Conservation (phyloP, 2,888 invertebrate species). For the Ennomos erosarius region DNA sequence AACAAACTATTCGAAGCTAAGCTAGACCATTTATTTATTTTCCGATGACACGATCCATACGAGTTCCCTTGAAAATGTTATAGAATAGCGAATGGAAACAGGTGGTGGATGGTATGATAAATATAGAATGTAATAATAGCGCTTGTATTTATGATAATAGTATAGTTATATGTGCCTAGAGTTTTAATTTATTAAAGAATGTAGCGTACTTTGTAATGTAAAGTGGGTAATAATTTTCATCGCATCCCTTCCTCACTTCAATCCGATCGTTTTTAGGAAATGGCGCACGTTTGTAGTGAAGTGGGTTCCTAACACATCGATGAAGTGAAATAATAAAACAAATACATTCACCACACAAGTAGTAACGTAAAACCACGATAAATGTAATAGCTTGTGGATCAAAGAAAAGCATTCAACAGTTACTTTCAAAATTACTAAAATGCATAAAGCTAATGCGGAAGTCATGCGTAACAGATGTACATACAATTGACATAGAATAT, state of each 20-base stretch:
- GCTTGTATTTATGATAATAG: neutral
- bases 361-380: neutral
- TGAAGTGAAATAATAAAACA: slow-evolving; percentile 4
- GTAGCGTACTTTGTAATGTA: too few relatives aligned
- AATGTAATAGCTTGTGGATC: slow-evolving; percentile 8
- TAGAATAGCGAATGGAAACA: slow-evolving; percentile 12
- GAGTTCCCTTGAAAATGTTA: slow-evolving; percentile 17
- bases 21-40: slow-evolving; percentile 12
- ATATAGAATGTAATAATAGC: neutral
- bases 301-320: neutral
- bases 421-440: slow-evolving; percentile 14
- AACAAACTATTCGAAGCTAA: slow-evolving; percentile 11
- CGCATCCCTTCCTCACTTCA: too few relatives aligned
- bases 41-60: slow-evolving; percentile 8
- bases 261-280: too few relatives aligned
- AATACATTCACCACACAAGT: neutral
- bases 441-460: slow-evolving; percentile 20
- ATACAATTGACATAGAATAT: neutral
- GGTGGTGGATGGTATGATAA: slow-evolving; percentile 10
- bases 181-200: too few relatives aligned
- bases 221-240: too few relatives aligned
- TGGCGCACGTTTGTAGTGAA: too few relatives aligned
- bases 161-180: too few relatives aligned
- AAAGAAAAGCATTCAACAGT: slow-evolving; percentile 15
- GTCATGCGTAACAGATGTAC: slow-evolving; percentile 14